phyloP scores from a whole-genome alignment of 1,140 invertebrate species.

The Vanessa tameamea region DNA sequence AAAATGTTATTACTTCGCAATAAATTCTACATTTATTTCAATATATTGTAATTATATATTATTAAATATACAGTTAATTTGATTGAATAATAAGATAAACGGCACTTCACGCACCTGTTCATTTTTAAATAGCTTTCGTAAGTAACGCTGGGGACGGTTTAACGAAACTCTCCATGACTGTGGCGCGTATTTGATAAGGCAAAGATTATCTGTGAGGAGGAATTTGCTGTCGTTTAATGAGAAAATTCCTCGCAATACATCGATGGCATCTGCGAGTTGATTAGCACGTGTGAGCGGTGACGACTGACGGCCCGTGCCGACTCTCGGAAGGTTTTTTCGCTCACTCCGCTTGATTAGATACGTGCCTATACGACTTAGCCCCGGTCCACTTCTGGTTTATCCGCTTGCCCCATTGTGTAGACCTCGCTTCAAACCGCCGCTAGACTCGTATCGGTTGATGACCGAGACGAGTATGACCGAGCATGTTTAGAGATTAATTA shows the following conservation, averaged over 20 bases:
- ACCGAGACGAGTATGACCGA: neutral
- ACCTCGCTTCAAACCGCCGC: neutral
- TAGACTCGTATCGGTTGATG: conserved; percentile 9
- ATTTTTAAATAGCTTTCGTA: neutral
- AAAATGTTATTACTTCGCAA: neutral
- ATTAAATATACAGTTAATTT: too few relatives aligned
- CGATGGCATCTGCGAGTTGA: neutral
- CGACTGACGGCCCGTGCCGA: neutral
- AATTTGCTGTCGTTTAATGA: neutral
- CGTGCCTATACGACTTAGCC: neutral
- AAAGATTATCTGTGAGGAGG: neutral
- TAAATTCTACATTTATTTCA: neutral
- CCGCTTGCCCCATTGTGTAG: conserved; percentile 3
- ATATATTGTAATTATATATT: too few relatives aligned
- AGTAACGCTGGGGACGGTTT: neutral
- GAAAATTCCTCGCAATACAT: conserved; percentile 11
- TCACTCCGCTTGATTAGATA: neutral
- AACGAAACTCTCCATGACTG: neutral
- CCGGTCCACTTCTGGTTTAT: conserved; percentile 1
- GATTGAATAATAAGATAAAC: too few relatives aligned
- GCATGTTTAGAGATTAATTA: neutral
- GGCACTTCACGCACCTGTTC: neutral
- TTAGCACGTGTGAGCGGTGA: conserved; percentile 1
- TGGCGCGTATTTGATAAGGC: neutral
- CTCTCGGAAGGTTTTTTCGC: neutral